phyloP scores from a whole-genome alignment of 2,113 vertebrate species.

The Peromyscus leucopus region DNA sequence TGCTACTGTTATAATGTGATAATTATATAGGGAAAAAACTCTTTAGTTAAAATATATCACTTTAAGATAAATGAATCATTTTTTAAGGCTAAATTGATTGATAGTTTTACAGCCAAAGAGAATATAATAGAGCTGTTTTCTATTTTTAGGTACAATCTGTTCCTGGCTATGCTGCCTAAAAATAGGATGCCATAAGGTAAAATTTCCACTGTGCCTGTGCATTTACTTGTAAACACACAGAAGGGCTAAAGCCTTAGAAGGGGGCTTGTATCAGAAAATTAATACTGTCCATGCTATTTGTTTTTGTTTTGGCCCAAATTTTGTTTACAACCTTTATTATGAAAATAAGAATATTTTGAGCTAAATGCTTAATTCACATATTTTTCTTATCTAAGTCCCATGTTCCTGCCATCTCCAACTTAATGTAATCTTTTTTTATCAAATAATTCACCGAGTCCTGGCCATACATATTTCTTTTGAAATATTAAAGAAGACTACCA shows the following conservation, averaged over 20 bases:
- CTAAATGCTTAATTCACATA: neutral
- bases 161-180: constrained; percentile 21
- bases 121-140: constrained; percentile 47
- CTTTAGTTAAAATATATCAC: constrained; percentile 56
- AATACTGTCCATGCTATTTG: neutral
- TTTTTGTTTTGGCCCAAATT: constrained; percentile 19
- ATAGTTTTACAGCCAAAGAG: constrained; percentile 61
- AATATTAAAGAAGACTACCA: neutral
- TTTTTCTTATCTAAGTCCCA: neutral
- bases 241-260: neutral
- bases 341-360: neutral
- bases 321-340: neutral
- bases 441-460: neutral
- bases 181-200: constrained; percentile 63
- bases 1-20: constrained; percentile 38
- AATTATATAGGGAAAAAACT: constrained; percentile 28
- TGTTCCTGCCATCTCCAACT: too few species aligned
- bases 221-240: constrained; percentile 10
- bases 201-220: neutral
- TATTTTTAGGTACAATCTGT: constrained; percentile 68
- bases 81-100: constrained; percentile 20
- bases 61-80: constrained; percentile 58
- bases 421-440: neutral
- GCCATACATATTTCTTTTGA: neutral
- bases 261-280: neutral